Evolutionary conservation across 1,140 invertebrate species (phyloP), one percentile per base, ranked within the genome.

Genomic region (Hyles vespertilio): DNA sequence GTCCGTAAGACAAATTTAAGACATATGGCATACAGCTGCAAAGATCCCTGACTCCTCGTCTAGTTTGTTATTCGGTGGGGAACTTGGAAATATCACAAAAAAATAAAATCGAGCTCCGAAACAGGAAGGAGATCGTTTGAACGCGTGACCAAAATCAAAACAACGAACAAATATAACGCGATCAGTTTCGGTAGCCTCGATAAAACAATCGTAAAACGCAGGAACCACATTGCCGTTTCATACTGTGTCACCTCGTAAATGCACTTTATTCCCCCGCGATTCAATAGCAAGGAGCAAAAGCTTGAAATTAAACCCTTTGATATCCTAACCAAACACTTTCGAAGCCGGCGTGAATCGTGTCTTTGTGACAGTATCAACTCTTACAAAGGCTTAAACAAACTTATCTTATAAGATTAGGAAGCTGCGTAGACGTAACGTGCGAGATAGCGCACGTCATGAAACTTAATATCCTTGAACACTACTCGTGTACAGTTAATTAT

Each of bases 101-200:
- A 53, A 40, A 40, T 34, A 36, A 36, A 34, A 53, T 43, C 36
- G 36, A 53, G n/a, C 6, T 11, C 53, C 53, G 32, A 46, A 45
- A 46, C 53, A 55, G 53, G 53, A 45, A 60, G 36, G 55, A 32
- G 51, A 44, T 66, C 52, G 57, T 58, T 61, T 59, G 55, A 50
- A 77, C 60, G 69, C 82, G 81, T 86, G 81, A 79, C 79, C 69
- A 56, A 79, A 82, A 72, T 59, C 67, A 79, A 79, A 85, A 82
- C 81, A 84, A 65, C 11, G 50, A 58, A 66, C 68, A 63, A 74
- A 79, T 73, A 70, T 71, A 67, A 56, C 59, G 57, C 70, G 69
- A 76, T 77, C 63, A 68, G 68, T 66, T 83, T 83, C 70, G 70
- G 72, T 64, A 65, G 66, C 71, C 67, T 68, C 64, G 59, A 70